Evolutionary conservation across 2,888 invertebrate genomes (phyloP), one percentile per base, ranked within the genome.

Genomic region (Malthinus flaveolus): DNA sequence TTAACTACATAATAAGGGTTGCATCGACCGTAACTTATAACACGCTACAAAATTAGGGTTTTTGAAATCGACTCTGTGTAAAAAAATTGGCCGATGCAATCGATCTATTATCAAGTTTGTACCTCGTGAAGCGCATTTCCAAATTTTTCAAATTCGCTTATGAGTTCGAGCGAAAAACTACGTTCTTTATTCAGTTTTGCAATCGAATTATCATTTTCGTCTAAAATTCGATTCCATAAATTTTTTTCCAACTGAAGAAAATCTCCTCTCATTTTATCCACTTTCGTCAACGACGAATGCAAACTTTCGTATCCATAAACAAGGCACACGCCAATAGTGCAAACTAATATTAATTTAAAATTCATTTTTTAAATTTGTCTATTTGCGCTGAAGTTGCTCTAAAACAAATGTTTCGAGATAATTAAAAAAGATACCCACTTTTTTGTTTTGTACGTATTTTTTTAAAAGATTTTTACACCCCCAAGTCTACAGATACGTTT

Each of bases 251-350:
- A 67, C 11, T 77, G 73, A 37, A 86, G 76, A 68, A 90, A 84
- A 49, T 84, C 80, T 10, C 80, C 78, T 32, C 89, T 83, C 57
- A 87, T 72, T 52, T 81, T 73, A 73, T 90, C 89, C n/a, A 88
- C 81, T 46, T 66, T 62, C 15, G 33, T 39, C 4, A 39, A 23
- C 1, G 12, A 7, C 1, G 47, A 3, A 8, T 33, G 12, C 15
- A 1, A 15, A 12, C 11, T 10, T 47, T 46, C 4, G n/a, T 46
- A 3, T 10, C 34, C 47, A 7, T 47, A n/a, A 5, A 47, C 37
- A 31, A 35, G 35, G 10, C n/a, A 10, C n/a, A 35, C 5, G 2
- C 23, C 23, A 5, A 23, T 23, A 23, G 23, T 5, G 5, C 23
- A 42, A n/a, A 15, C 10, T 9, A 42, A 42, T 42, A 42, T 42